phyloP scores from a whole-genome alignment of 1,140 invertebrate genomes.

The Cheumatopsyche charites region DNA sequence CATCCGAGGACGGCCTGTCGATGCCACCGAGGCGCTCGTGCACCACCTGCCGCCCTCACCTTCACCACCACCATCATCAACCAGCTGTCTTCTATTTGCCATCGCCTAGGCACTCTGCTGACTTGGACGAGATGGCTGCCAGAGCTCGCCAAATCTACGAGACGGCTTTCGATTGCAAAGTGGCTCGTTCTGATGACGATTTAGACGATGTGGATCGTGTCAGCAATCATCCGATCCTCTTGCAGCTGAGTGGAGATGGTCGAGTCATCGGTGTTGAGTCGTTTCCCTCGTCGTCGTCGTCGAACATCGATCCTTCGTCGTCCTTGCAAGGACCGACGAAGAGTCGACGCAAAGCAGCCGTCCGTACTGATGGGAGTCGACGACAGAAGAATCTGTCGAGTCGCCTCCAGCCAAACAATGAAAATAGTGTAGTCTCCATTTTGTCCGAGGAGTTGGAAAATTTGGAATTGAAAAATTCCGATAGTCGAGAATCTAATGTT shows the following conservation, averaged over 20 bases:
- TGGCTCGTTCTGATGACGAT: conserved; percentile 81
- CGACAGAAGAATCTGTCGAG: conserved; percentile 65
- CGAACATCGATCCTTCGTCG: conserved; percentile 58
- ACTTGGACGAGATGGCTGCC: conserved; percentile 63
- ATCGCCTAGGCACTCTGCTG: conserved; percentile 61
- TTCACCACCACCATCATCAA: conserved; percentile 68
- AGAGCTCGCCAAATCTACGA: conserved; percentile 79
- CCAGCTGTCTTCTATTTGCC: conserved; percentile 67
- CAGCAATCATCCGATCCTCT: conserved; percentile 77
- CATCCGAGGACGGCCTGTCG: conserved; percentile 59
- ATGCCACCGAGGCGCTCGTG: conserved; percentile 70
- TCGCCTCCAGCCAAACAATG: conserved; percentile 62
- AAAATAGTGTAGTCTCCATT: conserved; percentile 63
- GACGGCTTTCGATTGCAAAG: conserved; percentile 87
- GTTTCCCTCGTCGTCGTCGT: conserved; percentile 55
- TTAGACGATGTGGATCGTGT: conserved; percentile 80
- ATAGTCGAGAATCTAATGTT: conserved; percentile 58
- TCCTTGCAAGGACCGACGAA: conserved; percentile 55
- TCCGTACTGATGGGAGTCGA: conserved; percentile 60
- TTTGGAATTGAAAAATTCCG: conserved; percentile 66
- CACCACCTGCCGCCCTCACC: conserved; percentile 70
- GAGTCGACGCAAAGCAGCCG: conserved; percentile 58
- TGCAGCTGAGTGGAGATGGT: conserved; percentile 63
- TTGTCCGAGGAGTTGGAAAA: conserved; percentile 68
- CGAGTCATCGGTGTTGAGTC: conserved; percentile 51